Evolutionary conservation across 2,888 invertebrate genomes (phyloP), one percentile per base, ranked within the genome.

Genomic region (Noctua janthe): DNA sequence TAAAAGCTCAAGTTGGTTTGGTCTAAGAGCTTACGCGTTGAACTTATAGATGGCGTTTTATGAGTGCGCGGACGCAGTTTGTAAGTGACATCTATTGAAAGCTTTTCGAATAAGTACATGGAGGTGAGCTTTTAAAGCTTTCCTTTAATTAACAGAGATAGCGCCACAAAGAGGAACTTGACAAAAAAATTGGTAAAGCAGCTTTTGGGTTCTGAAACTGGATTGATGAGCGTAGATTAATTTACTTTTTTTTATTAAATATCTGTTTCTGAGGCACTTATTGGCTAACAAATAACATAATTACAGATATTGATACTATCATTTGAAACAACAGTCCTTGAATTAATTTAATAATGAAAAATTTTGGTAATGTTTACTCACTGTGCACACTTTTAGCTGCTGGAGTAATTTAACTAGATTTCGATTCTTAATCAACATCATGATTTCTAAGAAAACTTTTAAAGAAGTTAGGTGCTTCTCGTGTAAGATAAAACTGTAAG

Each of bases 41-140:
- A 73, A n/a, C 3, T 71, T 13, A 76, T 66, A 89, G 89, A 82
- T 83, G 86, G 86, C 83, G 83, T 83, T 35, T 3, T 51, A 39
- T 13, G 47, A 23, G 35, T 86, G 89, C 89, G 90, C 76, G 51
- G 23, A 78, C 90, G 90, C 87, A 76, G 7, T 62, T 54, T 66
- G 20, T 13, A 17, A 75, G 51, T 10, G 82, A 29, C 79, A 74
- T 76, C 79, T 78, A 39, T 39, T 20, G 20, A 11, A 64, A 43
- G 23, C 43, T 69, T 70, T 35, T 51, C 1, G 54, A 87, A 23
- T 64, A 54, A 66, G 11, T 54, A 3, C 17, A 20, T 23, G 15
- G 7, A 10, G 13, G 20, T 49, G 35, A 54, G 62, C n/a, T 70
- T 43, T 71, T 17, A 64, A 54, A 71, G 62, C 39, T 86, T 76